Percentiles rank a stretch among this genome's conserved stretches.
These are phyloP conservation scores for Pentamera pediparva DNA, from an alignment of 53 echinoderm and acorn worm genomes.

Conservation along the genomic window DNA sequence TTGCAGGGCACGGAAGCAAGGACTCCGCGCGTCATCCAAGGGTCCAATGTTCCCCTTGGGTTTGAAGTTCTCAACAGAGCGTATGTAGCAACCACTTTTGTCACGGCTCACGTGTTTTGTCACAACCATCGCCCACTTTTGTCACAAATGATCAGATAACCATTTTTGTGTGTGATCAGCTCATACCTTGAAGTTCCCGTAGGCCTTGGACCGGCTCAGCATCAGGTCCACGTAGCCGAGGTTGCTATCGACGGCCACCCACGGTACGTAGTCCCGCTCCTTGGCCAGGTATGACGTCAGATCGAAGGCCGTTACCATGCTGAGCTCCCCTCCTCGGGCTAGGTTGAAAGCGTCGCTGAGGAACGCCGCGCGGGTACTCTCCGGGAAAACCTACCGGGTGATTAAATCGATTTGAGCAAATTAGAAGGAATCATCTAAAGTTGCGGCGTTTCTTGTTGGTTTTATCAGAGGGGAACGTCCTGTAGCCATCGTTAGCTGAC, in stretches of 20 bases:
- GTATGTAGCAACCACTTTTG: too few species aligned
- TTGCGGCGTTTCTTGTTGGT: background rate
- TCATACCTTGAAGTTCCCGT: constrained; percentile 71
- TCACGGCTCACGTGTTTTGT: too few species aligned
- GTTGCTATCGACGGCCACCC: constrained; percentile 41
- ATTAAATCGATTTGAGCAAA: background rate
- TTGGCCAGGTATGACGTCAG: constrained; percentile 60
- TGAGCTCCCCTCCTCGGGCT: constrained; percentile 64
- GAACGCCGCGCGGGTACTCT: constrained; percentile 54
- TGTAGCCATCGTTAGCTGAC: background rate
- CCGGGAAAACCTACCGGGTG: constrained; percentile 49
- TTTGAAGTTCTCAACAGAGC: too few species aligned
- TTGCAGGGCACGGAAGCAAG: too few species aligned
- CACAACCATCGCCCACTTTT: too few species aligned
- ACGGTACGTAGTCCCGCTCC: constrained; percentile 68
- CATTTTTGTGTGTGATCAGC: background rate
- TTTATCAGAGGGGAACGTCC: background rate
- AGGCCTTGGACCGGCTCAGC: constrained; percentile 63
- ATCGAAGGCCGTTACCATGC: constrained; percentile 55
- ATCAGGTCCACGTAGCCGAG: constrained; percentile 60
- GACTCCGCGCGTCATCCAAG: too few species aligned
- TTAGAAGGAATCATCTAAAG: background rate
- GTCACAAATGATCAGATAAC: background rate
- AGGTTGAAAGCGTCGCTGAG: constrained; percentile 82
- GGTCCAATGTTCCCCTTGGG: too few species aligned